Evolutionary conservation across 2,888 invertebrate genomes (phyloP).

Genomic region (Ctenicera cuprea): DNA sequence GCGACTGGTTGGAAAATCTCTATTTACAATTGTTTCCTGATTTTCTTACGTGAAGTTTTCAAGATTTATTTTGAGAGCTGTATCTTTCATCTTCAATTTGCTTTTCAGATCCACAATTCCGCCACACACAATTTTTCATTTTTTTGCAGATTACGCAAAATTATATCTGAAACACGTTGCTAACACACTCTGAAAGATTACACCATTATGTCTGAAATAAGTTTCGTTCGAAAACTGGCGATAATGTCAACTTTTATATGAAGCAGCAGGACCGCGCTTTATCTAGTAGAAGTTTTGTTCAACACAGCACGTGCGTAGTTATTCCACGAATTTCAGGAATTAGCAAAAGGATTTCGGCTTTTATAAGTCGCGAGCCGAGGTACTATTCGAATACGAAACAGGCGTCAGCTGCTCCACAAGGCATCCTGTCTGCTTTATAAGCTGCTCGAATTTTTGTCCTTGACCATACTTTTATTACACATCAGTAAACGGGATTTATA

Average conservation of each 20-base stretch:
- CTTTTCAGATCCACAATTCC: no score
- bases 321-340: conserved; percentile 58
- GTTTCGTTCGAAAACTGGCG: background rate
- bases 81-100: no score
- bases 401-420: conserved; percentile 60
- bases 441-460: no score
- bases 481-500: no score
- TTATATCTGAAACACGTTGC: background rate
- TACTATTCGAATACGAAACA: conserved; percentile 66
- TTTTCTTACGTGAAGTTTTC: no score
- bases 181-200: conserved; percentile 9
- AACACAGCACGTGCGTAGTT: conserved; percentile 45
- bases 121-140: no score
- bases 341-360: conserved; percentile 62
- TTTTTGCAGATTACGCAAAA: no score
- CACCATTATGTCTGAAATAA: background rate
- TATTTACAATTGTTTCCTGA: no score
- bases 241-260: conserved; percentile 38
- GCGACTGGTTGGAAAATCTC: no score
- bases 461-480: conserved; percentile 13
- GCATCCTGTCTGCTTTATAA: background rate
- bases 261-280: conserved; percentile 35
- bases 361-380: conserved; percentile 61
- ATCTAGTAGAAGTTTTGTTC: conserved; percentile 38
- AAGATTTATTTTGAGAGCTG: no score